Conservation (phyloP, 2,113 vertebrate species). For the Onychorhynchus coronatus region DNA sequence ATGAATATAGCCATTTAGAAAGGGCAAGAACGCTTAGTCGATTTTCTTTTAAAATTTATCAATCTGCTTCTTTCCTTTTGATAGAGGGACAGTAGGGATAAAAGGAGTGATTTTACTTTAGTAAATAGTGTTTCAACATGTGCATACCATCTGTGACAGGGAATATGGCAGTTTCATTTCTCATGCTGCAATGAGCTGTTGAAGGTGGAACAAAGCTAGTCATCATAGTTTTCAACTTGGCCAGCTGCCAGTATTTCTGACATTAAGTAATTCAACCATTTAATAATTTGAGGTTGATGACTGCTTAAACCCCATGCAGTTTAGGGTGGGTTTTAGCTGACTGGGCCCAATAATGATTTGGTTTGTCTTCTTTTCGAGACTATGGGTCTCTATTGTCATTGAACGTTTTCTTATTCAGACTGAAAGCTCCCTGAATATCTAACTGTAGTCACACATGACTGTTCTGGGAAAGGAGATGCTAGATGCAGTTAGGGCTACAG, state of each 20-base stretch:
- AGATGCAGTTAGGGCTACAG: neutral
- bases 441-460: neutral
- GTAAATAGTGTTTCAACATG: conserved; percentile 8
- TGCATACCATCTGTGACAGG: neutral
- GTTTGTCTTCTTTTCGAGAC: neutral
- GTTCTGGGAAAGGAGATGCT: neutral
- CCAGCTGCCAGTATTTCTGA: conserved; percentile 26
- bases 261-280: conserved; percentile 22
- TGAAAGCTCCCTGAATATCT: neutral
- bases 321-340: neutral
- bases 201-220: conserved; percentile 17
- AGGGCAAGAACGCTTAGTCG: neutral
- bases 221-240: conserved; percentile 29
- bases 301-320: neutral
- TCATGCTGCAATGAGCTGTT: neutral
- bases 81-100: neutral
- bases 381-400: neutral
- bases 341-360: neutral
- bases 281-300: neutral
- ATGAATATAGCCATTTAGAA: neutral
- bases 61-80: neutral
- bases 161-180: neutral
- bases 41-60: neutral
- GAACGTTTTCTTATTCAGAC: neutral
- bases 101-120: neutral